Percentiles rank a stretch among this genome's conserved stretches.
Evolutionary conservation across 2,888 invertebrate species (phyloP).

Genomic region (Formica aserva): DNA sequence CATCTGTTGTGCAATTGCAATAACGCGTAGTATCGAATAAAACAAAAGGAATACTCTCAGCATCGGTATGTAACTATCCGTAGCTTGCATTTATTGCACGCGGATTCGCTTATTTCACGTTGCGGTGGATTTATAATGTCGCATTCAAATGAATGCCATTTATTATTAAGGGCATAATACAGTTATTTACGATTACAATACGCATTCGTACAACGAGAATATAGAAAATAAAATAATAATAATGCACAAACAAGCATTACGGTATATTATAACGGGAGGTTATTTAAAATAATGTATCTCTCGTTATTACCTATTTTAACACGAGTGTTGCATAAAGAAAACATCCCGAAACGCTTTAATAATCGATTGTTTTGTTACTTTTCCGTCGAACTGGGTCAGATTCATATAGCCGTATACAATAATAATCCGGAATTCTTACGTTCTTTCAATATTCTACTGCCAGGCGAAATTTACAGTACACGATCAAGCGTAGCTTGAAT

Average conservation of each 20-base stretch:
- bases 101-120: neutral
- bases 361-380: conserved; percentile 17
- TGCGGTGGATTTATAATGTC: conserved; percentile 38
- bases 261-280: neutral
- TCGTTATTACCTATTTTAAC: conserved; percentile 17
- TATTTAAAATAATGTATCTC: neutral
- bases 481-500: conserved; percentile 23
- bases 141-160: conserved; percentile 35
- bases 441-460: conserved; percentile 12
- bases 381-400: neutral
- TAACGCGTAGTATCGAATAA: conserved; percentile 29
- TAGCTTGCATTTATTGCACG: conserved; percentile 9
- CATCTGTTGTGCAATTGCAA: conserved; percentile 39
- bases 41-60: conserved; percentile 27
- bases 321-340: neutral
- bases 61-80: neutral
- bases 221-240: conserved; percentile 37
- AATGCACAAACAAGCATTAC: conserved; percentile 11
- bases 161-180: conserved; percentile 6
- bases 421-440: conserved; percentile 25
- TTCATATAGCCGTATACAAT: neutral
- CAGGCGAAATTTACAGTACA: conserved; percentile 11
- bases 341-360: neutral
- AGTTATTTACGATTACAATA: conserved; percentile 27
- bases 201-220: conserved; percentile 6